phyloP scores from a whole-genome alignment of 2,888 invertebrate genomes.

The Tortricodes alternella region DNA sequence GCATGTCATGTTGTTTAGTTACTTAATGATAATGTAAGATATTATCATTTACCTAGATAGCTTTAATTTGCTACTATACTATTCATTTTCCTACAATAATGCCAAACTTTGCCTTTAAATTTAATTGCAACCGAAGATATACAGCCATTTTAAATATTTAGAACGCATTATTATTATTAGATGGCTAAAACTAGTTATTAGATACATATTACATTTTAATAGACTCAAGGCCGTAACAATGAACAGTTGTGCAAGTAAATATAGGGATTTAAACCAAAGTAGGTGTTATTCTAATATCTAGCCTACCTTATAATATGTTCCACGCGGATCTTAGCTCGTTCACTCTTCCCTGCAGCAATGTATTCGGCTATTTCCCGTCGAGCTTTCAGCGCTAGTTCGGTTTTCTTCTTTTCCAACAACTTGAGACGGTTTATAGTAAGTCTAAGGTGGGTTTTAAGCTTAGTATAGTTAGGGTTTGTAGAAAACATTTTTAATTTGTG shows the following conservation, averaged over 20 bases:
- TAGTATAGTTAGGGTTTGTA: conserved; percentile 95
- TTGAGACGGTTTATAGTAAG: conserved; percentile 96
- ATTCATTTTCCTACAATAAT: no score
- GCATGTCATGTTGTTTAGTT: no score
- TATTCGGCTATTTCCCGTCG: conserved; percentile 99
- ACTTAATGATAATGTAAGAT: no score
- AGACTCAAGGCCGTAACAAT: conserved; percentile 10
- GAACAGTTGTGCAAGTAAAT: background rate
- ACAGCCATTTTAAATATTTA: background rate
- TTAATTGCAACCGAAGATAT: no score
- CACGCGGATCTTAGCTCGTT: conserved; percentile 97
- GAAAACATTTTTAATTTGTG: conserved; percentile 88
- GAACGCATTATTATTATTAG: background rate
- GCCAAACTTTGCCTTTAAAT: no score
- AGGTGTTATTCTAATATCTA: background rate
- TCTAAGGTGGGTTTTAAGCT: conserved; percentile 97
- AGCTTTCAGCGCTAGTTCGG: conserved; percentile 97
- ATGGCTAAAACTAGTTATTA: no score
- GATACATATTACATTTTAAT: no score
- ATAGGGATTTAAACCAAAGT: background rate
- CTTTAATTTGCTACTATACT: no score
- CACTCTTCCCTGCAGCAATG: conserved; percentile 91
- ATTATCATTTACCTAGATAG: no score
- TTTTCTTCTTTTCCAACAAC: conserved; percentile 97
- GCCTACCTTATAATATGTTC: conserved; percentile 96